phyloP scores from a whole-genome alignment of 2,113 vertebrate species.

The Sigmodon hispidus region DNA sequence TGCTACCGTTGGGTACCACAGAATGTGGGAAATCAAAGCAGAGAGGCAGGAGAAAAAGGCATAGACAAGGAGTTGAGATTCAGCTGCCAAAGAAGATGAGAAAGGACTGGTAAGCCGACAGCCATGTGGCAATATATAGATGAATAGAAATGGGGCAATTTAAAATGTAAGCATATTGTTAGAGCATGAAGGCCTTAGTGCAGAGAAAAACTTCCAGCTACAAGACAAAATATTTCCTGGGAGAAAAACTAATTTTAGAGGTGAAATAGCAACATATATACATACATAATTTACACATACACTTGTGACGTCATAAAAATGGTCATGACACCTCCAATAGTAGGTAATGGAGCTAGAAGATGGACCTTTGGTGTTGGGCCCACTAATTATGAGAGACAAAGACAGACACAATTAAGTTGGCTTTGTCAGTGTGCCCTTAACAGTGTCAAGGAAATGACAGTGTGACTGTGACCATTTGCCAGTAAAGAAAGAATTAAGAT shows the following conservation, averaged over 20 bases:
- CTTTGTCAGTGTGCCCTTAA: rapidly evolving
- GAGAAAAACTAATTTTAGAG: neutral
- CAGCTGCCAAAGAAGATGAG: too few relatives aligned
- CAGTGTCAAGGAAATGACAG: rapidly evolving
- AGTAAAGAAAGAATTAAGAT: neutral
- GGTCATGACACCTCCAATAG: slow-evolving; percentile 42
- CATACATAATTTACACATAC: slow-evolving; percentile 80
- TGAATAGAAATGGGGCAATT: too few relatives aligned
- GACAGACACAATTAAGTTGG: neutral
- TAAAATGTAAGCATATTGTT: too few relatives aligned
- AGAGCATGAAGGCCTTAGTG: too few relatives aligned
- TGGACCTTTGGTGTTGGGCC: neutral
- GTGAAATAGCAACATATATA: slow-evolving; percentile 50
- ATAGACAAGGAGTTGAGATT: too few relatives aligned
- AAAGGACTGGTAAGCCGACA: too few relatives aligned
- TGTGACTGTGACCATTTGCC: rapidly evolving
- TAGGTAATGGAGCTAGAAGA: neutral
- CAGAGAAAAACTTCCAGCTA: too few relatives aligned
- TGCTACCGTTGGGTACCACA: too few relatives aligned
- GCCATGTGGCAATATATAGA: too few relatives aligned
- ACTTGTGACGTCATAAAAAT: slow-evolving; percentile 50
- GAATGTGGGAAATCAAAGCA: too few relatives aligned
- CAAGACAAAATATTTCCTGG: neutral
- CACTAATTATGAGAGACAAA: neutral
- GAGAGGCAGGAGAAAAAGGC: too few relatives aligned